Base-by-base conservation (phyloP, 2,888 invertebrate genomes). In the Drosophila quinaria region DNA sequence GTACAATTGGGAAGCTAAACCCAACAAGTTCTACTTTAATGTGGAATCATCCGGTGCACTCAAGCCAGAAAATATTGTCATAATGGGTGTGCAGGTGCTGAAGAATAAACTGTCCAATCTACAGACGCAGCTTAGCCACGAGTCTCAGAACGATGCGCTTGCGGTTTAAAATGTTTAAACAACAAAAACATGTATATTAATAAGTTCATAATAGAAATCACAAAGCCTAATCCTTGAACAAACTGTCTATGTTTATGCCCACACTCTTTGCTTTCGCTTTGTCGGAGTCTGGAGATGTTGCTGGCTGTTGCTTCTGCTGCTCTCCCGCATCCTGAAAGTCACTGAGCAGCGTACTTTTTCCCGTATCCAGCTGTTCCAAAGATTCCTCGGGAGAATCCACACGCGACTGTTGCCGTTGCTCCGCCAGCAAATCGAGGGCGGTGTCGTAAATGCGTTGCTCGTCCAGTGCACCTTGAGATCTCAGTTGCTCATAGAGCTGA, bases 11-110 rank as follows among this genome's bases (percentile, higher is more conserved):
- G 96, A 97, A 92, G 97, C 97, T 1, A 98, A 98, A 91, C 98
- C 99, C 2, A 98, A 98, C 92, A 99, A 99, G 93, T 99, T 98
- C 93, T 99, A 95, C 93, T 98, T 96, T 91, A 99, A 98, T 93
- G 98, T 99, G 0, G 99, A 99, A 92, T 97, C 98, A 2, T 95
- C 97, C 13, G 99, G 99, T 3, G 96, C 98, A 0, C 93, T 99
- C 4, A 97, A 97, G 90, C 99, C 99, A 0, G 98, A 99, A 92
- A 99, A 97, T 91, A 99, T 99, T 87, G 98, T 99, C 0, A 95
- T 97, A 80, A 98, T 98, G 95, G 99, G 98, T 1, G 96, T 99
- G 31, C 96, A 96, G 37, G 96, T 97, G 63, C 94, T 99, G 42
- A 99, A 98, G 93, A 98, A 97, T 91, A 99, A 99, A 93, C 94